phyloP scores from a whole-genome alignment of 2,888 invertebrate species.

The Zhengitettix transpicula region DNA sequence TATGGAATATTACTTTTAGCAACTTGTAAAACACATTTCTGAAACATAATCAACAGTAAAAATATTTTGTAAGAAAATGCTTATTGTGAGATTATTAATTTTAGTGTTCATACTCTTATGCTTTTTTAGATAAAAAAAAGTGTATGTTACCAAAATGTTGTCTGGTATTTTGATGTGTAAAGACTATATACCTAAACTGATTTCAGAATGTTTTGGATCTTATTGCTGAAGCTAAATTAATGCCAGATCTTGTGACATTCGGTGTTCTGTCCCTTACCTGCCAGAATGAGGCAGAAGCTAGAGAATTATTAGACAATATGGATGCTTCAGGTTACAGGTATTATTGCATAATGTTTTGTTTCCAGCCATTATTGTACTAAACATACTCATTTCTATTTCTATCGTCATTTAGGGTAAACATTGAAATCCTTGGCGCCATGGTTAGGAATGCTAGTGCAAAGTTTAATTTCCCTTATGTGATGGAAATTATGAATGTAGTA shows the following conservation, averaged over 20 bases:
- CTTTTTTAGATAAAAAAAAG: too few species aligned
- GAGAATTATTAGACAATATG: constrained; percentile 53
- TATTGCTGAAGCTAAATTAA: constrained; percentile 31
- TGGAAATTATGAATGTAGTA: constrained; percentile 48
- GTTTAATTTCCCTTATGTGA: constrained; percentile 46
- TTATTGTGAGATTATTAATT: too few species aligned
- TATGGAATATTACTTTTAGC: too few species aligned
- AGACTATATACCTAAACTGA: too few species aligned
- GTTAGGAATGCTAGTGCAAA: constrained; percentile 43
- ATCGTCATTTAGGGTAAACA: constrained; percentile 42
- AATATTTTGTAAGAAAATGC: constrained; percentile 1
- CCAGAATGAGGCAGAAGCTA: constrained; percentile 40
- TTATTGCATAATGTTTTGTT: not conserved
- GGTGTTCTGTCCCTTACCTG: constrained; percentile 73
- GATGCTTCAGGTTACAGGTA: constrained; percentile 45
- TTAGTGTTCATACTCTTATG: too few species aligned
- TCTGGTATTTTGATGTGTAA: too few species aligned
- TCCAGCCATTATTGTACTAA: not conserved
- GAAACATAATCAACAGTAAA: too few species aligned
- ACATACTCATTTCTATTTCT: not conserved
- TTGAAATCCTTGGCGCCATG: constrained; percentile 58
- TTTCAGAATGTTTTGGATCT: constrained; percentile 26
- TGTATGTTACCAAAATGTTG: too few species aligned
- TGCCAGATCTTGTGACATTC: constrained; percentile 66
- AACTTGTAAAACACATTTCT: too few species aligned